Evolutionary conservation across 2,888 invertebrate genomes (phyloP).

Genomic region (Clostera curtula): DNA sequence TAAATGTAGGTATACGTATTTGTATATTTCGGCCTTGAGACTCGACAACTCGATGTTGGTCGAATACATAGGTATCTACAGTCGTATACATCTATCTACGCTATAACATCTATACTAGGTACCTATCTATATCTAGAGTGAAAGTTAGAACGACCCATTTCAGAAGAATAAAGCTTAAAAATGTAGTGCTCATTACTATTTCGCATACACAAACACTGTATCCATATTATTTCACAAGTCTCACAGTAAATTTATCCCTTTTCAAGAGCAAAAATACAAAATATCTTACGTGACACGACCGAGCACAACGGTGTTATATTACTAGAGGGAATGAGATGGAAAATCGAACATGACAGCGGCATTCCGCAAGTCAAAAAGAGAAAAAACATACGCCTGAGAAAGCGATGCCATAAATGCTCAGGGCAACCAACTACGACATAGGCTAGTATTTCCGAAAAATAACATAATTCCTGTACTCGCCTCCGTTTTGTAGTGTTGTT

Average conservation of each 20-base stretch:
- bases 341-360: conserved; percentile 54
- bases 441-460: conserved; percentile 35
- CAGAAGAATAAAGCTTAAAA: conserved; percentile 30
- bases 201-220: conserved; percentile 33
- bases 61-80: too few relatives aligned
- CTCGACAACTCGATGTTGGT: conserved; percentile 67
- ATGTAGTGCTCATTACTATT: conserved; percentile 30
- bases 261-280: conserved; percentile 62
- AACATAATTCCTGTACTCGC: conserved; percentile 39
- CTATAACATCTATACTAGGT: conserved; percentile 55
- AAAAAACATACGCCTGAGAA: conserved; percentile 63
- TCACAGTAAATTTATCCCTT: conserved; percentile 42
- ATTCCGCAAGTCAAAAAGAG: conserved; percentile 55
- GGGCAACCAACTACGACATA: conserved; percentile 50
- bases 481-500: conserved; percentile 68
- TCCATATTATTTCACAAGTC: conserved; percentile 35
- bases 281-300: conserved; percentile 75
- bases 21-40: conserved; percentile 73
- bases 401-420: conserved; percentile 73
- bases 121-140: conserved; percentile 72
- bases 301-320: conserved; percentile 75
- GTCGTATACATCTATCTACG: conserved; percentile 50
- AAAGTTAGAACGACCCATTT: conserved; percentile 71
- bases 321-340: conserved; percentile 67
- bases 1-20: conserved; percentile 56